Evolutionary conservation across 2,888 invertebrate genomes (phyloP).

Genomic region (Embidobia sp.): DNA sequence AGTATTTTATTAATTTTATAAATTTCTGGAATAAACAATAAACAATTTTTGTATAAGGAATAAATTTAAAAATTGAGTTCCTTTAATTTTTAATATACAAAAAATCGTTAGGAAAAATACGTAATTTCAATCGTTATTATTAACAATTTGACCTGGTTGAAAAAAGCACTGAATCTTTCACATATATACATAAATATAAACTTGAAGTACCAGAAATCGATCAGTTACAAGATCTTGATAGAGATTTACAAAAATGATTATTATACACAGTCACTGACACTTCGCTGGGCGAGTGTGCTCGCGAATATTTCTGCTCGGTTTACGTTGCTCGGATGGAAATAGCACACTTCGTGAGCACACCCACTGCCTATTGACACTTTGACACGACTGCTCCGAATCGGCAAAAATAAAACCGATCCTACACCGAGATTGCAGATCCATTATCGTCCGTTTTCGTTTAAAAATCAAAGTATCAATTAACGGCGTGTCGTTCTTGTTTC

Average conservation of each 20-base stretch:
- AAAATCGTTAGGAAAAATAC: no score
- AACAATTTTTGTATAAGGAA: no score
- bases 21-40: no score
- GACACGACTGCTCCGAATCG: not conserved
- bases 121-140: no score
- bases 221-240: constrained; percentile 75
- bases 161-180: no score
- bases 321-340: constrained; percentile 26
- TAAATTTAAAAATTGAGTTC: no score
- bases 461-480: constrained; percentile 41
- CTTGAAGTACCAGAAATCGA: constrained; percentile 53
- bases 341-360: constrained; percentile 23
- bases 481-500: constrained; percentile 16
- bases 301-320: not conserved
- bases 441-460: not conserved
- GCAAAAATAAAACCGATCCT: constrained; percentile 2
- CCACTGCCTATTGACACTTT: constrained; percentile 27
- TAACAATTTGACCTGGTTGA: no score
- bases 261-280: constrained; percentile 45
- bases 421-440: no score
- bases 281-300: constrained; percentile 10
- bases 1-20: no score
- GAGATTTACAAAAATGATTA: constrained; percentile 67
- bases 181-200: constrained; percentile 29
- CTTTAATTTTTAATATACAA: no score